Base-by-base conservation (phyloP, 2,113 vertebrate genomes). In the Tragelaphus scriptus region DNA sequence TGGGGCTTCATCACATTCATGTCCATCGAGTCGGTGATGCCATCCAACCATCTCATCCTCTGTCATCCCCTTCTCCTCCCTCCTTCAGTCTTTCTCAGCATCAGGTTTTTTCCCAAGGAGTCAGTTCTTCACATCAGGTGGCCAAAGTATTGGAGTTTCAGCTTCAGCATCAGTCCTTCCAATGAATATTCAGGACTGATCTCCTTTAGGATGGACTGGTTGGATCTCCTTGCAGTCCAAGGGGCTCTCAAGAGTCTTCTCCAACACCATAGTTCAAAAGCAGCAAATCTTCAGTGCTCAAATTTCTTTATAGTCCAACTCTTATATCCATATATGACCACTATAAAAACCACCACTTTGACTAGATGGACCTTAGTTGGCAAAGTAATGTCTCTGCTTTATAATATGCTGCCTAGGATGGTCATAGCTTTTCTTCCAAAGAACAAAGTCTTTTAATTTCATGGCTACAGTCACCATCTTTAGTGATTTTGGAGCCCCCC, bases 1-100 rank as follows among this genome's bases (percentile, higher is more conserved):
- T 12, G 68, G 68, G 12, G 68, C 68, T 23, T 71, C 68, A 71
- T 71, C 68, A 23, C 3, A 40, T 40, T 71, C 68, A 40, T 40
- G 68, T 71, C n/a, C n/a, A 12, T 23, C 0, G 1, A 23, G 5
- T 71, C 0, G 5, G n/a, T 71, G n/a, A 40, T 71, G 68, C 68
- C n/a, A 71, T 71, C n/a, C 19, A 23, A 40, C 19, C 68, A 12
- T 23, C n/a, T 40, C 19, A 12, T 71, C n/a, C 68, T 71, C 19
- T 75, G n/a, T 75, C 6, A 36, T 75, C n/a, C n/a, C 68, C 19
- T 40, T 75, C 68, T 40, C n/a, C 68, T 75, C 10, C 19, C 5
- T 1, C n/a, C 68, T 40, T 71, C 68, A 40, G 1, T 71, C n/a
- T 71, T 71, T 71, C 68, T 10, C 68, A 71, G 19, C n/a, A 71